phyloP scores from a whole-genome alignment of 2,113 vertebrate genomes.

The Elachura formosa region DNA sequence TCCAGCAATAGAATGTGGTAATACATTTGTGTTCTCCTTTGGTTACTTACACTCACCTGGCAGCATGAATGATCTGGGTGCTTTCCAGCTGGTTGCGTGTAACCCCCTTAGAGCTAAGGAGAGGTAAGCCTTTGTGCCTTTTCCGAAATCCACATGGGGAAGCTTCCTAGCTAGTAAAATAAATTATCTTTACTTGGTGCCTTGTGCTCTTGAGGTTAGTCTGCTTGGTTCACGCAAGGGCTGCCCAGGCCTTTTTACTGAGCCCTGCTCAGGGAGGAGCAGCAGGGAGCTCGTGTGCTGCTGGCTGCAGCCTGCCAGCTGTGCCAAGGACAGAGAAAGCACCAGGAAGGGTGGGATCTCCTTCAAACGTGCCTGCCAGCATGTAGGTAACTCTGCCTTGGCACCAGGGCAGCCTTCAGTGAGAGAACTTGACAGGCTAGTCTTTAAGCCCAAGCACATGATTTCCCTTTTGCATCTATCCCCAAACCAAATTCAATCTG shows the following conservation, averaged over 20 bases:
- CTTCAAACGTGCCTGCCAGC: rapidly evolving
- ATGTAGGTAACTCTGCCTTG: not conserved
- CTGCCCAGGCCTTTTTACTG: not conserved
- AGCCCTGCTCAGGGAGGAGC: not conserved
- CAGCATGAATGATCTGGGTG: not conserved
- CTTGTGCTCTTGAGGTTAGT: not conserved
- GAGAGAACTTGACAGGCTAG: not conserved
- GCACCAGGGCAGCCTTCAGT: not conserved
- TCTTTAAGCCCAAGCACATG: not conserved
- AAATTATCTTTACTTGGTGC: not conserved
- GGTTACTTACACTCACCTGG: not conserved
- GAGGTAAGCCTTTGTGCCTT: not conserved
- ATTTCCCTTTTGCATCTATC: not conserved
- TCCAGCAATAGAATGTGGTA: not conserved
- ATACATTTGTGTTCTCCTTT: not conserved
- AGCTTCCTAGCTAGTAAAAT: conserved; percentile 4
- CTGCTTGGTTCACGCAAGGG: not conserved
- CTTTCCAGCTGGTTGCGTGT: not conserved
- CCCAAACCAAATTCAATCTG: not conserved
- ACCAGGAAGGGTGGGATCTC: not conserved
- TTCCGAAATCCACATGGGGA: not conserved
- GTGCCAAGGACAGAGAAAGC: not conserved
- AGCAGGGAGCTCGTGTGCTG: not conserved
- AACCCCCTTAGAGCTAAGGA: not conserved
- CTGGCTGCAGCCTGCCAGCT: not conserved